Evolutionary conservation across 37 sponge, comb jelly and placozoan genomes (phyloP), one percentile per base, ranked within the genome.

Genomic region (Hexactinellida sp.): DNA sequence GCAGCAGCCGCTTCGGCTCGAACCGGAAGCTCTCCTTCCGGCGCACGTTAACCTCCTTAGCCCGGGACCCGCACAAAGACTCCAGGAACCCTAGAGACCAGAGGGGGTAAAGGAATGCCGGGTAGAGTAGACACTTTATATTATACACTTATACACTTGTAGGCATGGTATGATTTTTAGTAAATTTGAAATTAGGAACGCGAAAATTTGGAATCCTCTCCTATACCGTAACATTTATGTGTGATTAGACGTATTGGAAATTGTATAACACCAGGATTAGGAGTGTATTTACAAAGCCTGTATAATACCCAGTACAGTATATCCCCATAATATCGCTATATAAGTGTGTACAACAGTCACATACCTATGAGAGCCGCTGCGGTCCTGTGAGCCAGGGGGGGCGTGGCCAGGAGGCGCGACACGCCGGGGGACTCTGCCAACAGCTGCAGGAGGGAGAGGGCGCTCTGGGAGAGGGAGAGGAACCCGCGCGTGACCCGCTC

Each of bases 51-150:
- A 95, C 85, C 36, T 92, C 87, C 1, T 90, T 71, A 37, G 90
- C 88, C 37, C 84, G 88, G 0, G 91, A 54, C 1, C 95, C 95
- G 88, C 95, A 95, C 21, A 95, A 91, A 16, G 86, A 39, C 21
- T 92, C 91, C 5, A 95, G 85, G 47, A 95, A 92, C 84, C 91
- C 92, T 39, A 88, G 37, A 41, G 47, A 83, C 84, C n/a, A n/a
- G n/a, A n/a, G n/a, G n/a, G n/a, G n/a, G n/a, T n/a, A n/a, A n/a
- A n/a, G n/a, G n/a, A n/a, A n/a, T n/a, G n/a, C n/a, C n/a, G n/a
- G n/a, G n/a, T n/a, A n/a, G n/a, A n/a, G n/a, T n/a, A n/a, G n/a
- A n/a, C n/a, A n/a, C n/a, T n/a, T n/a, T n/a, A n/a, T n/a, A n/a
- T n/a, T n/a, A n/a, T n/a, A n/a, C n/a, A n/a, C n/a, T n/a, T n/a